These are phyloP conservation scores for Parapristionchus giblindavisi DNA, from an alignment of 2,888 invertebrate species.

Conservation along the genomic window DNA sequence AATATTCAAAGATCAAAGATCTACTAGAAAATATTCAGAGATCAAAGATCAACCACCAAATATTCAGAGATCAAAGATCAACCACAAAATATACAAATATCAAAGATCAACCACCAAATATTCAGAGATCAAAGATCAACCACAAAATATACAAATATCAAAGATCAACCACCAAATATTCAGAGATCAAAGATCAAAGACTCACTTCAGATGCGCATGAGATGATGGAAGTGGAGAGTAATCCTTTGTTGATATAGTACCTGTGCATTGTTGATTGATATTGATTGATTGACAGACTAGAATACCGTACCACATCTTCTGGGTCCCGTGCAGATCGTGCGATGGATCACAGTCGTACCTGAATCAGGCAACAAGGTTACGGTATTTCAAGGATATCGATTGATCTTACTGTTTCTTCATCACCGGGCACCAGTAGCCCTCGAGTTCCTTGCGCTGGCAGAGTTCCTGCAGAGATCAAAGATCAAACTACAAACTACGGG, in stretches of 20 bases:
- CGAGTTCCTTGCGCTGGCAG: constrained; percentile 66
- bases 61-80: too few species aligned
- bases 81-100: too few species aligned
- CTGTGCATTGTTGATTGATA: background rate
- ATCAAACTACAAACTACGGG: background rate
- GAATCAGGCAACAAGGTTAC: background rate
- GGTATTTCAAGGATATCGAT: background rate
- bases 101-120: background rate
- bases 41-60: too few species aligned
- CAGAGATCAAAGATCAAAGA: too few species aligned
- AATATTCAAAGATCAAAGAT: too few species aligned
- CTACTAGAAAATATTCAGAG: too few species aligned
- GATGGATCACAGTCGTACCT: constrained; percentile 61
- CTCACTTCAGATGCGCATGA: constrained; percentile 65
- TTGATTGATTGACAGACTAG: too few species aligned
- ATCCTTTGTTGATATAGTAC: constrained; percentile 63
- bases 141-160: too few species aligned
- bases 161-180: too few species aligned
- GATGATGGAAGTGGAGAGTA: constrained; percentile 64
- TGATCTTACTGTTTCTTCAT: constrained; percentile 36
- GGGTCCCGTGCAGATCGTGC: constrained; percentile 61
- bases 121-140: too few species aligned
- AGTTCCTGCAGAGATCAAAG: constrained; percentile 54
- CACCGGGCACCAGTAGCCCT: constrained; percentile 69
- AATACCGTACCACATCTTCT: constrained; percentile 61